Evolutionary conservation across 2,888 invertebrate genomes (phyloP).

Genomic region (Nineta flava): DNA sequence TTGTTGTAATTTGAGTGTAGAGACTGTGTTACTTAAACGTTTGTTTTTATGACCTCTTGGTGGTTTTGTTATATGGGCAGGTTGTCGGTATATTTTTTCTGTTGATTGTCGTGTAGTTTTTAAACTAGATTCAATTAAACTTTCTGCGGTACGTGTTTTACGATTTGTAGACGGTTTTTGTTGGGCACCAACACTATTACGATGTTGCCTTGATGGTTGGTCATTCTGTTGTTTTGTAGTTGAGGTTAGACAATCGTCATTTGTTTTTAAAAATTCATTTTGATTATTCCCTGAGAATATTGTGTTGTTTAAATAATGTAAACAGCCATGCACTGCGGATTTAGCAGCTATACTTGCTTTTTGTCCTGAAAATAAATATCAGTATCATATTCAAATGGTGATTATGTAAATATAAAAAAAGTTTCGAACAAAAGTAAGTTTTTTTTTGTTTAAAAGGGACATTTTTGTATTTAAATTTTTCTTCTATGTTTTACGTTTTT

Average conservation of each 20-base stretch:
- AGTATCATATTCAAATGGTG: no score
- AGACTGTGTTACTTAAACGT: not conserved
- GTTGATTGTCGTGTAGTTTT: not conserved
- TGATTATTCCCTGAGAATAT: conserved; percentile 28
- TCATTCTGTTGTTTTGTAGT: not conserved
- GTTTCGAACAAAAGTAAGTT: no score
- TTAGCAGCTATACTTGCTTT: conserved; percentile 71
- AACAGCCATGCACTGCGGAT: conserved; percentile 70
- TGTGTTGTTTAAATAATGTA: conserved; percentile 65
- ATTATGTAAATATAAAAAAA: no score
- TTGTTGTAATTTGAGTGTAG: not conserved
- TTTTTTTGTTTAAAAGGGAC: no score
- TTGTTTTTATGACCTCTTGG: not conserved
- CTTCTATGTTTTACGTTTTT: no score
- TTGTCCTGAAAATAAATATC: conserved; percentile 34
- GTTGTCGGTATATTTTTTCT: not conserved
- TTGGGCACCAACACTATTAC: not conserved
- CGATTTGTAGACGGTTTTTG: not conserved
- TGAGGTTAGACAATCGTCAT: not conserved
- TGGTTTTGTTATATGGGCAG: not conserved
- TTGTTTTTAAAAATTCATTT: conserved; percentile 1
- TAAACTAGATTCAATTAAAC: conserved; percentile 2
- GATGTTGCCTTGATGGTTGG: not conserved
- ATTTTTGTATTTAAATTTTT: no score
- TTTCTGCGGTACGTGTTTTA: conserved; percentile 4